Conservation (phyloP, 30 jellyfish, hydroid and myxozoan species). For the Hydractinia echinata region DNA sequence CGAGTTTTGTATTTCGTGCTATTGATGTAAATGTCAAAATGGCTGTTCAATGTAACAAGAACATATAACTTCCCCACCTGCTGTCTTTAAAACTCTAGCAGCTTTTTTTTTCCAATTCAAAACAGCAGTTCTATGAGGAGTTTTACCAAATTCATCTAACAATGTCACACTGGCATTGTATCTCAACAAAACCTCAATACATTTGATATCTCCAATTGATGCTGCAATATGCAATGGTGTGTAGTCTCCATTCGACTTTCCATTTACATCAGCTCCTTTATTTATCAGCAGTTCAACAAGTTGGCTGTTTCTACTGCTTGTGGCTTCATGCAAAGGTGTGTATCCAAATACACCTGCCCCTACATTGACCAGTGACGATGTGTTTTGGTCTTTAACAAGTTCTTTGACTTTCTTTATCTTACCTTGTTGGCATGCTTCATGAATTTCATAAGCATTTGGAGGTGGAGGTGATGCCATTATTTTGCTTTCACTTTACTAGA, state of each 20-base stretch:
- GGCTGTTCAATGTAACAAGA: no score
- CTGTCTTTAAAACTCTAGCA: slow-evolving; percentile 57
- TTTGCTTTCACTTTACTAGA: no score
- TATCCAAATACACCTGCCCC: slow-evolving; percentile 91
- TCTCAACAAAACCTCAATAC: slow-evolving; percentile 63
- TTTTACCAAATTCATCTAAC: slow-evolving; percentile 76
- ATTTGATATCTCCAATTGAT: slow-evolving; percentile 68
- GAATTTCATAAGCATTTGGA: slow-evolving; percentile 12
- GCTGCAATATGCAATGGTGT: slow-evolving; percentile 98
- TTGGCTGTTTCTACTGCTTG: slow-evolving; percentile 55
- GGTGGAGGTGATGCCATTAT: neutral
- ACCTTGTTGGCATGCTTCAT: slow-evolving; percentile 56
- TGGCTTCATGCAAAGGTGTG: slow-evolving; percentile 92
- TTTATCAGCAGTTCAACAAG: slow-evolving; percentile 56
- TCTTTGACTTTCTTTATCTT: slow-evolving; percentile 56
- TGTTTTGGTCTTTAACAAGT: slow-evolving; percentile 43
- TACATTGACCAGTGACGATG: slow-evolving; percentile 44
- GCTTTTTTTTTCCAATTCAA: slow-evolving; percentile 52
- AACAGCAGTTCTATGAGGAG: slow-evolving; percentile 81
- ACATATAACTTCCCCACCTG: slow-evolving; percentile 33
- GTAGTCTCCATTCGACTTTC: slow-evolving; percentile 69
- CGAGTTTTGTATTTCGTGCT: no score
- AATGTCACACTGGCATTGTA: slow-evolving; percentile 53
- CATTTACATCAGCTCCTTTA: slow-evolving; percentile 81
- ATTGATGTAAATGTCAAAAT: no score